Percentiles rank a stretch among this genome's conserved stretches.
Conservation (phyloP, 2,888 invertebrate genomes). For the Polyploca ridens region DNA sequence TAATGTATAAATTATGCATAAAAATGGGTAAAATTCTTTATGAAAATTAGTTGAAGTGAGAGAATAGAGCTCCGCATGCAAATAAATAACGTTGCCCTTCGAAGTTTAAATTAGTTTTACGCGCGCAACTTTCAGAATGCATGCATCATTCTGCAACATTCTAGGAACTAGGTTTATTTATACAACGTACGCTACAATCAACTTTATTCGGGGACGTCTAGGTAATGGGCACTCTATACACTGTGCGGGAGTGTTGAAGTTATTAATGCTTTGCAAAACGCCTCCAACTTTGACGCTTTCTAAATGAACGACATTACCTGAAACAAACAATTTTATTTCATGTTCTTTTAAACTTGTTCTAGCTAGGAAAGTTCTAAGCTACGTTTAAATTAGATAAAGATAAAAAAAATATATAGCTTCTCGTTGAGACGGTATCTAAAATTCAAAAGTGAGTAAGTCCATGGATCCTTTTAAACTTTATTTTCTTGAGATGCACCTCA, state of each 20-base stretch:
- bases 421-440: background rate
- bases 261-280: slow-evolving; percentile 11
- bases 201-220: slow-evolving; percentile 7
- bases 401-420: background rate
- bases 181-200: slow-evolving; percentile 21
- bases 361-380: background rate
- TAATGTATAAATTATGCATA: slow-evolving; percentile 27
- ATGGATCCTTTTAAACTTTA: background rate
- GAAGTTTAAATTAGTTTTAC: slow-evolving; percentile 65
- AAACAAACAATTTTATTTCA: background rate
- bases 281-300: slow-evolving; percentile 1
- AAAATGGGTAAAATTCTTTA: slow-evolving; percentile 38
- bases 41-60: slow-evolving; percentile 32
- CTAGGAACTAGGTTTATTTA: slow-evolving; percentile 45
- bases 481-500: slow-evolving; percentile 3
- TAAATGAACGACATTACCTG: background rate
- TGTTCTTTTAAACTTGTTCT: background rate
- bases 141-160: slow-evolving; percentile 53
- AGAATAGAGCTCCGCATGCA: slow-evolving; percentile 30
- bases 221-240: slow-evolving; percentile 13
- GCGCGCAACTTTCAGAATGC: slow-evolving; percentile 41
- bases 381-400: background rate
- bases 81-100: slow-evolving; percentile 53
- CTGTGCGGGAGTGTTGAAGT: slow-evolving; percentile 11
- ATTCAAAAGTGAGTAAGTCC: no score